These are phyloP conservation scores for Hormiphora californensis DNA, from an alignment of 37 sponge, comb jelly and placozoan genomes.

Conservation along the genomic window DNA sequence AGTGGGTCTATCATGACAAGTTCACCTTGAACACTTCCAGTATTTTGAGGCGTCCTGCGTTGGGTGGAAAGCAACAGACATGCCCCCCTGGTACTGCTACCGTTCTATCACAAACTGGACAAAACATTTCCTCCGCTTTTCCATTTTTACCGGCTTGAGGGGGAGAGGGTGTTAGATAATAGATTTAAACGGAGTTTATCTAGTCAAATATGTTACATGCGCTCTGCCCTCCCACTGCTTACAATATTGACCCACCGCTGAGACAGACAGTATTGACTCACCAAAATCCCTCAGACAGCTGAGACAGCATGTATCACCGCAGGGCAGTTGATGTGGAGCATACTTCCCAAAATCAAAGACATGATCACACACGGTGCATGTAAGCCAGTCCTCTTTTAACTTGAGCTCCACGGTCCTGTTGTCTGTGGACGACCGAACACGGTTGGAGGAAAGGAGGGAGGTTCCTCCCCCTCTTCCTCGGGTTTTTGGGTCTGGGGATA, in stretches of 20 bases:
- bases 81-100: constrained; percentile 11
- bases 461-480: no score
- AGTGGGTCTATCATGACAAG: no score
- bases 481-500: no score
- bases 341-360: constrained; percentile 34
- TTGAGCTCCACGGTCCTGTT: neutral
- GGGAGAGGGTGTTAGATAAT: no score
- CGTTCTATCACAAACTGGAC: constrained; percentile 29
- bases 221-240: no score
- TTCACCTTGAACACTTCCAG: constrained; percentile 51
- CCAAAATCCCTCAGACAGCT: constrained; percentile 36
- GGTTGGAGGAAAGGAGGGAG: no score
- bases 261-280: no score
- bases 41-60: constrained; percentile 40
- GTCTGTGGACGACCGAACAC: neutral
- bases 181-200: no score
- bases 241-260: no score
- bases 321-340: constrained; percentile 37
- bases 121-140: constrained; percentile 30
- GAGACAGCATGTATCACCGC: constrained; percentile 42
- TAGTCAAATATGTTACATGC: no score
- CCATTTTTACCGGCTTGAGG: constrained; percentile 21
- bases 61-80: constrained; percentile 40
- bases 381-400: constrained; percentile 27
- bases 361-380: constrained; percentile 8